phyloP scores from a whole-genome alignment of 1,140 invertebrate genomes.

The Pseudomyrmex sp. region DNA sequence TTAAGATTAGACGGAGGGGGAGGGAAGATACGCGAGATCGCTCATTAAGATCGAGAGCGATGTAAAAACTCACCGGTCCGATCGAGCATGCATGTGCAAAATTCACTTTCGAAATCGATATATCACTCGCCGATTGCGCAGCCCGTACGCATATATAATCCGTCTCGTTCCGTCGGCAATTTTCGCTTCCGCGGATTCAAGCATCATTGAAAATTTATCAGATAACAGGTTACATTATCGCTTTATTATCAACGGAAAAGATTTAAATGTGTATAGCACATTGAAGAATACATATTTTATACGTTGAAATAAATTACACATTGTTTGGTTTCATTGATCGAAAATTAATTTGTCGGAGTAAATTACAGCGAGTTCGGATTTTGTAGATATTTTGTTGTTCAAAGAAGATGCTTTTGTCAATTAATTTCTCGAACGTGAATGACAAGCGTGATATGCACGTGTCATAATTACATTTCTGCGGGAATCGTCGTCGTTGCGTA shows the following conservation, averaged over 20 bases:
- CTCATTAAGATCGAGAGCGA: conserved; percentile 52
- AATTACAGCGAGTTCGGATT: conserved; percentile 12
- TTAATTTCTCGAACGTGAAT: conserved; percentile 6
- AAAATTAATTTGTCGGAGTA: conserved; percentile 43
- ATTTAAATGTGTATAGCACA: conserved; percentile 4
- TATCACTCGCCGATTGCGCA: neutral
- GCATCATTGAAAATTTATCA: conserved; percentile 39
- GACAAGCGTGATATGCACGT: neutral
- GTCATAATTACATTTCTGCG: conserved; percentile 11
- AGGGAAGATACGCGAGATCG: conserved; percentile 34
- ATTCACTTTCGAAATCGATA: neutral
- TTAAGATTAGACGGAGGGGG: conserved; percentile 60
- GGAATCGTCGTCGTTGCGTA: neutral
- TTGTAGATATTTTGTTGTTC: neutral
- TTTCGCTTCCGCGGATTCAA: conserved; percentile 6
- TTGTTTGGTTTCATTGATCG: conserved; percentile 12
- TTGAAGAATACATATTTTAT: neutral
- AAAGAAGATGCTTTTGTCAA: neutral
- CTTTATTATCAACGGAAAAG: conserved; percentile 15
- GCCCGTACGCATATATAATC: conserved; percentile 1
- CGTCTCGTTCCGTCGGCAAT: conserved; percentile 15
- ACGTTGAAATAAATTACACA: conserved; percentile 39
- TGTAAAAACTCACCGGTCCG: conserved; percentile 24
- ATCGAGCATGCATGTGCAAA: neutral
- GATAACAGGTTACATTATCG: conserved; percentile 4